Base-by-base conservation (phyloP, 2,888 invertebrate genomes). In the Acleris emargana region DNA sequence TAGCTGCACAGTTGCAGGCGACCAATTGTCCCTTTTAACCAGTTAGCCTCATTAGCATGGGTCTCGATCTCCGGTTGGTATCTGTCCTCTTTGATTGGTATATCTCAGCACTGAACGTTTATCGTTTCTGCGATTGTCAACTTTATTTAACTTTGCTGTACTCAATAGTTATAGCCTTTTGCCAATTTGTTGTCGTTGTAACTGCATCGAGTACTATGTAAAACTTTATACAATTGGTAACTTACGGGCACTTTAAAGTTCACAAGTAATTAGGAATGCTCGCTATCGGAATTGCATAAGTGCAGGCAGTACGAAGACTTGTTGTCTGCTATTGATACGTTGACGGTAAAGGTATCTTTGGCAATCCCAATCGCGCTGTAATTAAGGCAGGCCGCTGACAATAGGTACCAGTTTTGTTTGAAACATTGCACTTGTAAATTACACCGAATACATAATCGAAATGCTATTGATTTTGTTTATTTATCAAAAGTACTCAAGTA, bases 21-120 rank as follows among this genome's bases (percentile, higher is more conserved):
- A 38, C 38, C 38, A 87, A 88, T 88, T 88, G 88, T 89, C 82
- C 83, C 81, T 84, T 82, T 86, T 79, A 86, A 82, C 87, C 82
- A 82, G 82, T 78, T 81, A 82, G 79, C 73, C 85, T 88, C 88
- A 89, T 89, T 89, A 89, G 86, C 87, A 83, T 86, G 81, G 79
- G 60, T 75, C 81, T 83, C 13, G 38, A 38, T 38, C 38, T 38
- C 38, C 13, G 38, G 38, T 4, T 38, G 38, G 13, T 38, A 88
- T 87, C 83, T 84, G 84, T 4, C 38, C 43, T 43, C 55, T 22
- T n/a, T 55, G 42, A 55, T 43, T n/a, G 54, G 42, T n/a, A 42
- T n/a, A 22, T 20, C 55, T 55, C 55, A n/a, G 22, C 22, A 55
- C 20, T 43, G 20, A 22, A 22, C 22, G 32, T 43, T 9, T 22